A percentile compares a stretch with the other conserved stretches of the same genome.
Evolutionary conservation across 2,888 invertebrate species (phyloP).

Genomic region (Biston stratarius): DNA sequence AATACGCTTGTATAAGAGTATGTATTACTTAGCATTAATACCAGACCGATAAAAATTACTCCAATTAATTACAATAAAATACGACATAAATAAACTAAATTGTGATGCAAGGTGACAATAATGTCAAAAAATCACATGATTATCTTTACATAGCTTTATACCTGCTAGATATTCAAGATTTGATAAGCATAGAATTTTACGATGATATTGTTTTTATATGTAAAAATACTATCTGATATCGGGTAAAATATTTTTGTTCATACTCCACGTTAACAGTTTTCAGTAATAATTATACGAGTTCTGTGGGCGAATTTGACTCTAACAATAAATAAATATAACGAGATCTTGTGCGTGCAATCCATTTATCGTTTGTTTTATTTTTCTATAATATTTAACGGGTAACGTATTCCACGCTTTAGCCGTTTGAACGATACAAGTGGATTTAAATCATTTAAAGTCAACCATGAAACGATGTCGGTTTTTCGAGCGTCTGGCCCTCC

Average conservation of each 20-base stretch:
- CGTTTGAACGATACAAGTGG: too few relatives aligned
- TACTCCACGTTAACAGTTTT: conserved; percentile 3
- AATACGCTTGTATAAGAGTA: too few relatives aligned
- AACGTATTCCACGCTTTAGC: too few relatives aligned
- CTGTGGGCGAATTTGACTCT: too few relatives aligned
- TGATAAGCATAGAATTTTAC: conserved; percentile 19
- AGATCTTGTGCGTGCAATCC: too few relatives aligned
- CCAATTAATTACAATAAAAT: background rate
- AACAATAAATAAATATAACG: too few relatives aligned
- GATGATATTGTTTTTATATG: conserved; percentile 20
- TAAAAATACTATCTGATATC: conserved; percentile 21
- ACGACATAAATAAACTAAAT: background rate
- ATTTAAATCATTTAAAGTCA: too few relatives aligned
- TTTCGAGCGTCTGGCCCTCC: too few relatives aligned
- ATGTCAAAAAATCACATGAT: conserved; percentile 4
- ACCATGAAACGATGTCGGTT: too few relatives aligned
- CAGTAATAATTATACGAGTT: too few relatives aligned
- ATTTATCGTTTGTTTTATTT: too few relatives aligned
- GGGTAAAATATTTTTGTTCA: conserved; percentile 9
- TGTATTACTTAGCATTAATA: background rate
- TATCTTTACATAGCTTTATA: conserved; percentile 7
- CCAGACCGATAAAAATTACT: background rate
- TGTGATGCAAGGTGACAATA: conserved; percentile 16
- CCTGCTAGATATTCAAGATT: conserved; percentile 13
- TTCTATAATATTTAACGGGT: too few relatives aligned